Base-by-base conservation (phyloP, 2,888 invertebrate species). In the Agrochola lota region DNA sequence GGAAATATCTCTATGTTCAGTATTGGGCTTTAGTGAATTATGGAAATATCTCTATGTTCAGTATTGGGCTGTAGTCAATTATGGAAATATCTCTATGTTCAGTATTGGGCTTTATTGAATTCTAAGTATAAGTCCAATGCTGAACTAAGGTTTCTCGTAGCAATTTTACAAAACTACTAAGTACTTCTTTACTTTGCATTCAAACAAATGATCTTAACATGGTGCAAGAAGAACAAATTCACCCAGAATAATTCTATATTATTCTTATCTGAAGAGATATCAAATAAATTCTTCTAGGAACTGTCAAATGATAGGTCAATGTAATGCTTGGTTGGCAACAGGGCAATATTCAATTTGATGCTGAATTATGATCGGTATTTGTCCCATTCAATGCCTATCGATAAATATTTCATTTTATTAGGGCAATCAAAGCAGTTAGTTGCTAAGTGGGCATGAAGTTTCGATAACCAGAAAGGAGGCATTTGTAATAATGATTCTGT, bases 331-430 rank as follows among this genome's bases (percentile, higher is more conserved):
- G 43, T 55, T 73, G 74, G 20, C 11, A 46, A 74, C 43, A 35
- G 55, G 55, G 17, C 55, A 46, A 43, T 35, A 46, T 74, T 55
- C 7, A 63, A 63, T 59, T 73, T 55, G 55, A n/a, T 1, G 30
- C 11, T 55, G 20, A 75, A 72, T 55, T 75, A 63, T n/a, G 52
- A n/a, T 73, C 9, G n/a, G 15, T 63, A 75, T 35, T 30, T 75
- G 49, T 20, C 23, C 23, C 17, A 62, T 40, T 71, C 35, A 49
- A 35, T 62, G n/a, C 49, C 35, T 26, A 40, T 26, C 40, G 23
- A 74, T 72, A 52, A 43, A 55, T 62, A 60, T 12, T 52, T 60
- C 7, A 40, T 5, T 40, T 72, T 40, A 40, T 40, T 40, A 30
- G 23, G 26, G 5, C 71, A 71, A 76, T 73, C 73, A 46, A 55